These are phyloP conservation scores for Daubentonia madagascariensis DNA, from an alignment of 2,113 vertebrate species.

Conservation along the genomic window DNA sequence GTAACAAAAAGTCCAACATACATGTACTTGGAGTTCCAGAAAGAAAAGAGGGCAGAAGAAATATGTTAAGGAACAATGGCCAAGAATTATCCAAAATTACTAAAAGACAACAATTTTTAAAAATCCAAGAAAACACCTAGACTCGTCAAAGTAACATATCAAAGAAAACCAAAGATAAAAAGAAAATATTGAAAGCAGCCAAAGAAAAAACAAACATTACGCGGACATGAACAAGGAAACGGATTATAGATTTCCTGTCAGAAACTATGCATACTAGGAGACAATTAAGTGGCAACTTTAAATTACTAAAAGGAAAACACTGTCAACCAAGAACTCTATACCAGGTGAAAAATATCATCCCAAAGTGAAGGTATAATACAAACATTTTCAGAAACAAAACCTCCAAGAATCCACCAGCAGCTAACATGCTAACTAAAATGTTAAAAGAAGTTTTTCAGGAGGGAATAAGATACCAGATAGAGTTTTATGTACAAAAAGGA, in stretches of 20 bases:
- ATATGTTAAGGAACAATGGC: neutral
- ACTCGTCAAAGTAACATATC: neutral
- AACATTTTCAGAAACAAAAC: neutral
- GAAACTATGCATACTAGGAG: neutral
- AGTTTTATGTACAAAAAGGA: too few relatives aligned
- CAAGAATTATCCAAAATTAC: neutral
- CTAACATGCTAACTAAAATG: neutral
- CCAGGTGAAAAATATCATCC: neutral
- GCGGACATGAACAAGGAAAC: neutral
- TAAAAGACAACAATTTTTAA: neutral
- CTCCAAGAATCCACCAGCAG: neutral
- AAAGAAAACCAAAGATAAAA: neutral
- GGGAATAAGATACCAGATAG: neutral
- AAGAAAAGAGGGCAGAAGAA: neutral
- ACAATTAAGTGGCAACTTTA: neutral
- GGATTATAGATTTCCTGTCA: neutral
- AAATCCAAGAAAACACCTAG: neutral
- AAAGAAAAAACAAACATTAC: neutral
- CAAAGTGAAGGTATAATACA: neutral
- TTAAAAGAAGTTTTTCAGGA: neutral
- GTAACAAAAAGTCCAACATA: neutral
- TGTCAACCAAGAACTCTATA: neutral
- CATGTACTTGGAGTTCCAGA: neutral
- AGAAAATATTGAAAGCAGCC: neutral
- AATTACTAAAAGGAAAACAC: neutral